Percentiles rank a stretch among this genome's conserved stretches.
These are phyloP conservation scores for Thecophora atra DNA, from an alignment of 2,888 invertebrate species.

Conservation along the genomic window DNA sequence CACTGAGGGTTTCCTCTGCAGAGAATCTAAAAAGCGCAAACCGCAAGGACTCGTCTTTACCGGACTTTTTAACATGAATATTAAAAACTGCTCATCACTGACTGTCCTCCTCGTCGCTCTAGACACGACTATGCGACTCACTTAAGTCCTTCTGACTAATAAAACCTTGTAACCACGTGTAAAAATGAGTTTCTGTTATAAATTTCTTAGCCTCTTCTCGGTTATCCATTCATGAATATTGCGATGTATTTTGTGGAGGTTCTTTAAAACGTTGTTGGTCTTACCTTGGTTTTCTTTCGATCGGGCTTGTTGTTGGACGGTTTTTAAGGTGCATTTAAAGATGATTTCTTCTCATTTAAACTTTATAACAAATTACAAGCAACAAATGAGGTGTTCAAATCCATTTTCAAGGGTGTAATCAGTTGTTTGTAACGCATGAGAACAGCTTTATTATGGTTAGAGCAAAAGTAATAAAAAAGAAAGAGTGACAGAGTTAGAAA, in stretches of 20 bases:
- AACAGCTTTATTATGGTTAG: neutral
- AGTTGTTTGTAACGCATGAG: constrained; percentile 8
- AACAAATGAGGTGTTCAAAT: neutral
- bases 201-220: constrained; percentile 22
- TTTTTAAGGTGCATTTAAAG: neutral
- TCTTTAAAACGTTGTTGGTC: constrained; percentile 6
- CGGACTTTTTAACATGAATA: too few relatives aligned
- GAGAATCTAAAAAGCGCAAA: too few relatives aligned
- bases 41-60: constrained; percentile 21
- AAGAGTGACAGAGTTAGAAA: too few relatives aligned
- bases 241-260: neutral
- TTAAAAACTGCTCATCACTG: neutral
- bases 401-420: neutral
- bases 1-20: too few relatives aligned
- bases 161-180: constrained; percentile 1
- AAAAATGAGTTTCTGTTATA: constrained; percentile 15
- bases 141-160: neutral
- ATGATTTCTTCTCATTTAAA: constrained; percentile 5
- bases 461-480: too few relatives aligned
- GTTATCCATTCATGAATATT: constrained; percentile 23
- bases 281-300: neutral
- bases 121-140: neutral
- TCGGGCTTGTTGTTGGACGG: neutral
- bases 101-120: too few relatives aligned
- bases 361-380: constrained; percentile 11